Evolutionary conservation across 2,113 vertebrate genomes (phyloP).

Genomic region (Prolemur simus): DNA sequence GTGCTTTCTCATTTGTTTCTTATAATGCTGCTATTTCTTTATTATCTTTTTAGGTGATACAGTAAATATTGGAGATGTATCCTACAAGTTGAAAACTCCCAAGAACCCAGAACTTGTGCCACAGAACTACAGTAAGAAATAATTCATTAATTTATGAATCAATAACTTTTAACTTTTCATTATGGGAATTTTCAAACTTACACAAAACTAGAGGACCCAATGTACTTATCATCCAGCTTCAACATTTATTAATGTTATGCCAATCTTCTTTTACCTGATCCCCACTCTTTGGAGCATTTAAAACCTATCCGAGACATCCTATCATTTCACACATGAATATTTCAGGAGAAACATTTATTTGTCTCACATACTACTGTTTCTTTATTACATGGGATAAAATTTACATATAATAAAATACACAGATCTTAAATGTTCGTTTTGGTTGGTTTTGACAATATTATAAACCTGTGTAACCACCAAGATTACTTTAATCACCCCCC

Average conservation of each 20-base stretch:
- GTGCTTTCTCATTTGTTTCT: background rate
- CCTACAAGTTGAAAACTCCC: conserved; percentile 92
- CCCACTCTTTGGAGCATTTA: background rate
- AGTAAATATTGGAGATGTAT: conserved; percentile 95
- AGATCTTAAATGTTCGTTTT: background rate
- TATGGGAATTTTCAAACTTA: background rate
- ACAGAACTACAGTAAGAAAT: conserved; percentile 93
- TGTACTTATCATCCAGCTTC: background rate
- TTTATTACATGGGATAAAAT: background rate
- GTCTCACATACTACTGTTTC: background rate
- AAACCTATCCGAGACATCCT: background rate
- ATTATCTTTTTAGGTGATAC: conserved; percentile 89
- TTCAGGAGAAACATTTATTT: background rate
- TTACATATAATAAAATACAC: background rate
- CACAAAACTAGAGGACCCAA: background rate
- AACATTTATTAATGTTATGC: background rate
- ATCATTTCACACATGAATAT: background rate
- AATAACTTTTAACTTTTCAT: conserved; percentile 31
- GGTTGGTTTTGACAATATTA: conserved; percentile 20
- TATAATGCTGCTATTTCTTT: conserved; percentile 48
- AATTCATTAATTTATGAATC: conserved; percentile 14
- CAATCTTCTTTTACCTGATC: background rate
- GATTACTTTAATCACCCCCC: background rate
- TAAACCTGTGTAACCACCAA: background rate
- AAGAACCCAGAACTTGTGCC: conserved; percentile 95